phyloP scores from a whole-genome alignment of 2,888 invertebrate genomes.

The Erpobdella octoculata region DNA sequence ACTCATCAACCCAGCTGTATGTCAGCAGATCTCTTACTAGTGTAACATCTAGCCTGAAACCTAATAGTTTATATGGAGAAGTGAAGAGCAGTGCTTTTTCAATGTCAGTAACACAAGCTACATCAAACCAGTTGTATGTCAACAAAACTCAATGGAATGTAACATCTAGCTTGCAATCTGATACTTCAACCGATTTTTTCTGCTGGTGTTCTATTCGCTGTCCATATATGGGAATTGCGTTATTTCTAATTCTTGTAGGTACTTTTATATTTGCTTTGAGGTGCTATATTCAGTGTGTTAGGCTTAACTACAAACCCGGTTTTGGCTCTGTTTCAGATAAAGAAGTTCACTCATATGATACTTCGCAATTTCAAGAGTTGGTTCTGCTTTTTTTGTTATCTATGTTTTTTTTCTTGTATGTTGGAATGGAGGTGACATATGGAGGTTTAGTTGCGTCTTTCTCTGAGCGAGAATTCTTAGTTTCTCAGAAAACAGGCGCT shows the following conservation, averaged over 20 bases:
- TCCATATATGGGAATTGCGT: not conserved
- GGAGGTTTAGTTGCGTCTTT: conserved; percentile 53
- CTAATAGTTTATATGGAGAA: too few relatives aligned
- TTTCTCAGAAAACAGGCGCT: conserved; percentile 48
- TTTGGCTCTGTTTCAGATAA: not conserved
- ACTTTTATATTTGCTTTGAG: not conserved
- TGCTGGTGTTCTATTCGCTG: conserved; percentile 16
- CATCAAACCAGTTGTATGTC: too few relatives aligned
- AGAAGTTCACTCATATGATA: not conserved
- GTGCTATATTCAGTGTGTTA: conserved; percentile 38
- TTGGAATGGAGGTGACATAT: conserved; percentile 53
- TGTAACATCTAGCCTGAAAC: not conserved
- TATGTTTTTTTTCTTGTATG: conserved; percentile 51
- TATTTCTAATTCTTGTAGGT: not conserved
- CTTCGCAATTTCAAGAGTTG: conserved; percentile 28
- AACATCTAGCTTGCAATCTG: not conserved
- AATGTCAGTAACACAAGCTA: too few relatives aligned
- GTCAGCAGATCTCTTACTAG: not conserved
- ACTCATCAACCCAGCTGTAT: not conserved
- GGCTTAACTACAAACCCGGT: not conserved
- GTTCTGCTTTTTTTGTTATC: conserved; percentile 48
- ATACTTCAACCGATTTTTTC: not conserved
- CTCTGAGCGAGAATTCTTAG: conserved; percentile 45
- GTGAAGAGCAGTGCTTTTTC: too few relatives aligned
- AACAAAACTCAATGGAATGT: too few relatives aligned